Base-by-base conservation (phyloP, 2,888 invertebrate species). In the Perithous albicinctus region DNA sequence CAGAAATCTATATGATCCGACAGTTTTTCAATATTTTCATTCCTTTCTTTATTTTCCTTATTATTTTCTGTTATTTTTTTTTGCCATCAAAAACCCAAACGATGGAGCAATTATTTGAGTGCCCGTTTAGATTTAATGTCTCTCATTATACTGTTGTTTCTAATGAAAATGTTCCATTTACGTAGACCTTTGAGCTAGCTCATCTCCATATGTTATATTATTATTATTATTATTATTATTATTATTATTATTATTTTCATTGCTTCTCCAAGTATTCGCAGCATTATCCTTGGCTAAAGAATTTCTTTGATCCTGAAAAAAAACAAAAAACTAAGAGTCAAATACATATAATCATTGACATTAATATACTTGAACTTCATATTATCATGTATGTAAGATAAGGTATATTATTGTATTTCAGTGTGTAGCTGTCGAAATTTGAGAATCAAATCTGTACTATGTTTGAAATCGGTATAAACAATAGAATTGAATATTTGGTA, bases 401-500 rank as follows among this genome's bases (percentile, higher is more conserved):
- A 59, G 48, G 69, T 74, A 46, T 69, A 77, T 80, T 48, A 80
- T 78, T 83, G 80, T 78, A 78, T 72, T 81, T 78, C 59, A 78
- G 54, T 81, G 74, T 77, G 67, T 83, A 83, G 80, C 70, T 76
- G 70, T 41, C 66, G 64, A 75, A 73, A 74, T 64, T 83, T 54
- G 63, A 69, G 48, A 78, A 81, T 83, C 70, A 80, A 83, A 70
- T 74, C 61, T 81, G 83, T 81, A 83, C 35, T 78, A 78, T 78
- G 77, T 75, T 76, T 73, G 70, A 66, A 69, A 54, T 81, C 66
- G 74, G 77, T 70, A 78, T 77, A 74, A 29, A 80, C 64, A 80
- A 78, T 83, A 74, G 78, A 80, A 83, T 70, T 69, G 66, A 74
- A 74, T 81, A 78, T 83, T 74, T 78, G 70, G 76, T 82, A 82